Evolutionary conservation across 2,888 invertebrate species (phyloP).

Genomic region (Pegoplata infirma): DNA sequence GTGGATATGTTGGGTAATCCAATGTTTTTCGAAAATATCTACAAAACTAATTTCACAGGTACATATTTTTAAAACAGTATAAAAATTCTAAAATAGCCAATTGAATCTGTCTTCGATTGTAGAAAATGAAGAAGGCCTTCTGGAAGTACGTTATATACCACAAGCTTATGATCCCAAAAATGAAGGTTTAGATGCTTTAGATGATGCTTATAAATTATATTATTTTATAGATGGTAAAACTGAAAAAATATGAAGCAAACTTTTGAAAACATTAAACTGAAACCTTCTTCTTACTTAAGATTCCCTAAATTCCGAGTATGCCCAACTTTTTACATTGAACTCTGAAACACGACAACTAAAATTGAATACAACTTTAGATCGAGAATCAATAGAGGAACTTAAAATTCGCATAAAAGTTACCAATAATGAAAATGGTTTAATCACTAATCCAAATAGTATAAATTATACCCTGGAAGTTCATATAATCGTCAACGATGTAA

Average conservation of each 20-base stretch:
- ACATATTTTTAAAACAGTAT: background rate
- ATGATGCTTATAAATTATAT: slow-evolving; percentile 77
- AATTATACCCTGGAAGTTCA: slow-evolving; percentile 57
- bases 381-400: slow-evolving; percentile 76
- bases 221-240: slow-evolving; percentile 79
- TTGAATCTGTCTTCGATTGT: slow-evolving; percentile 11
- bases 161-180: slow-evolving; percentile 79
- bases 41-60: slow-evolving; percentile 67
- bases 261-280: background rate
- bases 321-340: slow-evolving; percentile 72
- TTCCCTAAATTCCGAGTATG: slow-evolving; percentile 55
- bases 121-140: slow-evolving; percentile 71
- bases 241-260: background rate
- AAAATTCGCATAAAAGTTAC: slow-evolving; percentile 79
- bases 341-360: slow-evolving; percentile 74
- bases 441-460: slow-evolving; percentile 57
- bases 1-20: slow-evolving; percentile 79
- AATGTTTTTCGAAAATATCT: slow-evolving; percentile 73
- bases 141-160: slow-evolving; percentile 76
- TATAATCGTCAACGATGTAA: slow-evolving; percentile 78
- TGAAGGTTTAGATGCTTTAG: slow-evolving; percentile 72
- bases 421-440: slow-evolving; percentile 74
- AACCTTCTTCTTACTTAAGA: slow-evolving; percentile 7
- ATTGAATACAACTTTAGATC: slow-evolving; percentile 78
- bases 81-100: background rate